Evolutionary conservation across 2,797 vertebrate species (phyloP).

Genomic region (Muraenolepis orangiensis): DNA sequence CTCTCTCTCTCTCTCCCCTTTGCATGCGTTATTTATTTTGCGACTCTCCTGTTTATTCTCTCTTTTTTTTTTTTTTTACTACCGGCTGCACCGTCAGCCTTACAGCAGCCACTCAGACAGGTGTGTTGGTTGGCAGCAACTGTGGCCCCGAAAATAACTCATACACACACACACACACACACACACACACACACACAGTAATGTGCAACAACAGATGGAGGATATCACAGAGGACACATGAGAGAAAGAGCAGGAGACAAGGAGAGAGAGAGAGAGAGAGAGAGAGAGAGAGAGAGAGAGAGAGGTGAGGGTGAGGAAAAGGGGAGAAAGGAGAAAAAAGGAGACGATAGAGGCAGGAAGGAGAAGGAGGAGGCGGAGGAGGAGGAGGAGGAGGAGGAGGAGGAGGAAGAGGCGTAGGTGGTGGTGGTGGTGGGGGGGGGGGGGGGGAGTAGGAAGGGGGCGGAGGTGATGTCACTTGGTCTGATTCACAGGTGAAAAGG

Average conservation of each 20-base stretch:
- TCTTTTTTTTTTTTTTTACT: conserved; percentile 33
- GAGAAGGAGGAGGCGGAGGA: neutral
- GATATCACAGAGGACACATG: conserved; percentile 14
- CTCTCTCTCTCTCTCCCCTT: conserved; percentile 11
- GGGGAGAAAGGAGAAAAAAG: conserved; percentile 13
- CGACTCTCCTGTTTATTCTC: conserved; percentile 43
- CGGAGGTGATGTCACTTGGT: conserved; percentile 10
- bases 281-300: too few species aligned
- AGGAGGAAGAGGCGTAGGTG: neutral
- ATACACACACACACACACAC: neutral
- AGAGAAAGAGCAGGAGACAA: conserved; percentile 18
- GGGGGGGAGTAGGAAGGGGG: neutral
- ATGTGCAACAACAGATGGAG: conserved; percentile 4
- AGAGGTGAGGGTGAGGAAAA: neutral
- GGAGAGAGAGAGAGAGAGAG: too few species aligned
- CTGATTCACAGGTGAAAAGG: conserved; percentile 52
- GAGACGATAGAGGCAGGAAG: neutral
- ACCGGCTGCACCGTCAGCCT: conserved; percentile 40
- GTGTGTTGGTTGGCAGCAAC: conserved; percentile 55
- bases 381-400: conserved; percentile 13
- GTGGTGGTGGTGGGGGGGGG: too few species aligned
- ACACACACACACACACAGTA: too few species aligned
- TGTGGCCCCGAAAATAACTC: conserved; percentile 62
- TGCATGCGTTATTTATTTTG: neutral
- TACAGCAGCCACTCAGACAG: conserved; percentile 47